These are phyloP conservation scores for Dryobotodes eremita DNA, from an alignment of 2,888 invertebrate species.

Conservation along the genomic window DNA sequence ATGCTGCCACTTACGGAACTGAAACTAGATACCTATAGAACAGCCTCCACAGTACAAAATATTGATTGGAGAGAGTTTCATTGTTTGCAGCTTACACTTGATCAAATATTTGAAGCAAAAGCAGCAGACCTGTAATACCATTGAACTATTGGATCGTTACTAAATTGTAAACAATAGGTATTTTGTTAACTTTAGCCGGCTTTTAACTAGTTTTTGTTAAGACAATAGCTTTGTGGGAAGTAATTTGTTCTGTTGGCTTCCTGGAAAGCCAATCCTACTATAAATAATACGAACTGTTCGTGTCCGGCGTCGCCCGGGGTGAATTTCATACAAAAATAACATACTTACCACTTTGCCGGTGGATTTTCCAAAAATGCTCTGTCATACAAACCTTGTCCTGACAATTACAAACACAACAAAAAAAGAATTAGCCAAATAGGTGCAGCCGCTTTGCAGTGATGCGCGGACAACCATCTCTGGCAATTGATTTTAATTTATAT, in stretches of 20 bases:
- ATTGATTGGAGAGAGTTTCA: constrained; percentile 38
- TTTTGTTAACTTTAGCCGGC: constrained; percentile 18
- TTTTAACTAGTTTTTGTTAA: constrained; percentile 28
- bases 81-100: constrained; percentile 35
- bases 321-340: no score
- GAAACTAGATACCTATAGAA: neutral
- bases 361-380: no score
- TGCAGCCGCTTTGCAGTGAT: no score
- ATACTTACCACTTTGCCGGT: no score
- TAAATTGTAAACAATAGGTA: constrained; percentile 39
- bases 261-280: neutral
- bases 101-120: constrained; percentile 50
- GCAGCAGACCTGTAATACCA: constrained; percentile 26
- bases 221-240: neutral
- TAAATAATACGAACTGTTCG: no score
- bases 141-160: constrained; percentile 42
- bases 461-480: no score
- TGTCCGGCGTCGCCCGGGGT: no score
- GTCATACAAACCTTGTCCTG: no score
- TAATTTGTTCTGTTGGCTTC: neutral
- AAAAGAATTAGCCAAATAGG: no score
- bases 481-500: no score
- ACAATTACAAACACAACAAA: no score
- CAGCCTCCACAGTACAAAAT: neutral
- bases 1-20: neutral